Evolutionary conservation across 2,888 invertebrate species (phyloP).

Genomic region (Andricus curvator): DNA sequence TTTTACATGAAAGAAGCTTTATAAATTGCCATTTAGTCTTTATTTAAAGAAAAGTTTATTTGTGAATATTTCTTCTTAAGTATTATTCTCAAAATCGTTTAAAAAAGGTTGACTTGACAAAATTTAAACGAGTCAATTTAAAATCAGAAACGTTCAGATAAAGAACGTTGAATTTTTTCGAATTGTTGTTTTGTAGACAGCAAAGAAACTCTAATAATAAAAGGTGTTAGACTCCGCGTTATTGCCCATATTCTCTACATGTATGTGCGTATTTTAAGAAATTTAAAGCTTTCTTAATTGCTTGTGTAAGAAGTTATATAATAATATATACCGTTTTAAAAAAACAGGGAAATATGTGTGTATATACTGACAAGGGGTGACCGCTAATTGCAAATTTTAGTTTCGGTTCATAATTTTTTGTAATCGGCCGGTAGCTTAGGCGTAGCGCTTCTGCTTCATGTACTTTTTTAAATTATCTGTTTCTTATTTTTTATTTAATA

Average conservation of each 20-base stretch:
- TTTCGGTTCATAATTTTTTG: no score
- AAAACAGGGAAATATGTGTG: slow-evolving; percentile 3
- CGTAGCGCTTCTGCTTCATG: no score
- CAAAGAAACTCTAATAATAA: background rate
- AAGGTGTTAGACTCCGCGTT: background rate
- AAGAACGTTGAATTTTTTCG: background rate
- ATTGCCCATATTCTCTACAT: slow-evolving; percentile 24
- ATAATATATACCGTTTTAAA: background rate
- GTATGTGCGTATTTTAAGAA: slow-evolving; percentile 34
- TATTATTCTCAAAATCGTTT: background rate
- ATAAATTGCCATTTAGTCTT: background rate
- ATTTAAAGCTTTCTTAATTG: background rate
- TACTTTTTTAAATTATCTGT: no score
- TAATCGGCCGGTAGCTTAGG: no score
- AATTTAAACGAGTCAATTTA: background rate
- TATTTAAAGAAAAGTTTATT: background rate
- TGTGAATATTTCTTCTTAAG: background rate
- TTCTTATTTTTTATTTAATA: no score
- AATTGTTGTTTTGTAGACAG: background rate
- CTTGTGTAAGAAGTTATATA: slow-evolving; percentile 1
- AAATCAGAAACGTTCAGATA: background rate
- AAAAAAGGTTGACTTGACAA: background rate
- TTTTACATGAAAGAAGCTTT: background rate
- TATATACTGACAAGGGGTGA: background rate
- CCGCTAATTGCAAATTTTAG: no score